Evolutionary conservation across 2,113 vertebrate species (phyloP).

Genomic region (Meleagris gallopavo): DNA sequence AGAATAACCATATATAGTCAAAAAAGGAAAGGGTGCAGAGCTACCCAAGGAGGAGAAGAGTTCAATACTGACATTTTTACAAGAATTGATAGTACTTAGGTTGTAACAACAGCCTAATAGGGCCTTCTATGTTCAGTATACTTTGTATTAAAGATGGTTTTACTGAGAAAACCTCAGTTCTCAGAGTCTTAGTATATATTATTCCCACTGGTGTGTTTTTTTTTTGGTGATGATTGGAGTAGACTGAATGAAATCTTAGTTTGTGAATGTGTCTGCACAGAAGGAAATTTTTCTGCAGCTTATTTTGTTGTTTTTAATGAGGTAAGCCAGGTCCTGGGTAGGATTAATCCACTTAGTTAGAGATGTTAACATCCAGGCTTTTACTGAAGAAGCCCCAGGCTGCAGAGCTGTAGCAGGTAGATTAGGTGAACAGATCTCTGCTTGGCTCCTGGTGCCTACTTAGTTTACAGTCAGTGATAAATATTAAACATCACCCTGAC

Average conservation of each 20-base stretch:
- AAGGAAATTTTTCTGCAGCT: not conserved
- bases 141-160: not conserved
- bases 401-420: constrained; percentile 18
- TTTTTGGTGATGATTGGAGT: not conserved
- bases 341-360: not conserved
- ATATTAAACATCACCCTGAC: not conserved
- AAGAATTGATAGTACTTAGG: not conserved
- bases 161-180: not conserved
- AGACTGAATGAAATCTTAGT: constrained; percentile 3
- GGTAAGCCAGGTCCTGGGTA: not conserved
- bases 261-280: not conserved
- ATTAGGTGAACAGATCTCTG: constrained; percentile 15
- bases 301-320: not conserved
- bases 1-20: not conserved
- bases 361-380: not conserved
- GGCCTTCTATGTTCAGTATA: not conserved
- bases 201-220: not conserved
- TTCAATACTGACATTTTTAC: not conserved
- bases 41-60: not conserved
- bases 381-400: constrained; percentile 17
- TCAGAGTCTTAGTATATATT: not conserved
- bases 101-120: not conserved
- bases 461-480: constrained; percentile 7
- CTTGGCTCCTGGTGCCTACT: not conserved
- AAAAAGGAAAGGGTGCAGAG: not conserved